Percentiles rank a stretch among this genome's conserved stretches.
These are phyloP conservation scores for Loriculus beryllinus DNA, from an alignment of 2,797 vertebrate genomes.

Conservation along the genomic window DNA sequence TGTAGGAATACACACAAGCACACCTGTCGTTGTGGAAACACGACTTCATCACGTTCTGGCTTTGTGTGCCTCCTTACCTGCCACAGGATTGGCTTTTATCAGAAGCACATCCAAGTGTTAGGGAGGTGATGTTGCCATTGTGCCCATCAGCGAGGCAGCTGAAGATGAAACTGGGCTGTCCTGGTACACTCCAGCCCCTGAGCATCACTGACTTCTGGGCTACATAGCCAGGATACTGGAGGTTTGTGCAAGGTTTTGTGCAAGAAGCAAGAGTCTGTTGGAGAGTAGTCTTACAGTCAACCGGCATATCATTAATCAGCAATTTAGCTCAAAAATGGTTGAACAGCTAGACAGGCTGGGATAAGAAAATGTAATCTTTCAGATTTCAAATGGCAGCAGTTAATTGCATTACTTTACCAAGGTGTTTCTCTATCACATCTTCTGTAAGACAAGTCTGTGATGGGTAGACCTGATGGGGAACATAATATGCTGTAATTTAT, in stretches of 20 bases:
- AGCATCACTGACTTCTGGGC: not conserved
- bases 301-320: not conserved
- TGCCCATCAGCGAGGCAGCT: not conserved
- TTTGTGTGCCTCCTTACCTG: not conserved
- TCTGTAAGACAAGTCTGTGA: not conserved
- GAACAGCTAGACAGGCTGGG: not conserved
- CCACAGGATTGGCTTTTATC: not conserved
- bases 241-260: not conserved
- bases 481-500: slow-evolving; percentile 43
- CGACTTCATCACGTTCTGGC: not conserved
- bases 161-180: not conserved
- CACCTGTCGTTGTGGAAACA: not conserved
- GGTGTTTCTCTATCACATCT: not conserved
- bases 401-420: slow-evolving; percentile 17
- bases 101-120: not conserved
- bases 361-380: slow-evolving; percentile 11
- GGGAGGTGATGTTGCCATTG: accelerated
- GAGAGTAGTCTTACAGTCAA: not conserved
- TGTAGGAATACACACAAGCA: not conserved
- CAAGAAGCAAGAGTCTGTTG: not conserved
- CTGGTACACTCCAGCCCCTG: not conserved
- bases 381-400: slow-evolving; percentile 6
- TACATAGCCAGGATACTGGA: accelerated
- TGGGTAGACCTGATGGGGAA: slow-evolving; percentile 8
- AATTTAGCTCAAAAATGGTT: not conserved